Evolutionary conservation across 2,113 vertebrate genomes (phyloP), one percentile per base, ranked within the genome.

Genomic region (Neogale vison): DNA sequence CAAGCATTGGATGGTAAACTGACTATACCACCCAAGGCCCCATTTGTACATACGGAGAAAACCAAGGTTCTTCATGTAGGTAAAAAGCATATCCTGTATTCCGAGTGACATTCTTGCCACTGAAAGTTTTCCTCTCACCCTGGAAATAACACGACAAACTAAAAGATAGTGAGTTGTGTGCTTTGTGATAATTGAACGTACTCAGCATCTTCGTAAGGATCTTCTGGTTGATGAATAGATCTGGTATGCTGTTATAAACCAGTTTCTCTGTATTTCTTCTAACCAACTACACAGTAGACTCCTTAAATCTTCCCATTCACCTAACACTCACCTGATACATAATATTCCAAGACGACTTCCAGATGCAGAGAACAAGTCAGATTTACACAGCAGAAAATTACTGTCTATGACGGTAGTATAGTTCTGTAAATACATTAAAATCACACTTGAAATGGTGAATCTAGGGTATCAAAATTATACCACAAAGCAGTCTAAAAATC

Each of bases 371-470:
- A 63, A 63, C 36, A 79, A 93, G 89, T 36, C 31, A 72, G 42
- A 93, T 65, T 86, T 92, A 80, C 96, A 95, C 3, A 71, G 14
- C 72, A 3, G 87, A 87, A 91, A 86, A 65, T 83, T 79, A 65
- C 47, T 55, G 15, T 14, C 10, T 39, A 36, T 8, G 6, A 47
- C 57, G 18, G 4, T 18, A 74, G 59, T 29, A 36, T 2, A 79
- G 12, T 29, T 88, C 63, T 72, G 7, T 31, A 83, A 63, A 4
- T 65, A 39, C n/a, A 76, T 7, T 88, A 79, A 63, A 96, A 55
- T 84, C 7, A 20, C 71, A 6, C 26, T 86, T 65, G 17, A 74
- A 93, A 77, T 89, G 39, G 29, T 36, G 2, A 83, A 36, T 47
- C 74, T 80, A n/a, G 52, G 57, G 11, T 47, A 79, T 77, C 91